Percentiles rank a stretch among this genome's conserved stretches.
phyloP scores from a whole-genome alignment of 2,888 invertebrate species.

The Hololepta plana region DNA sequence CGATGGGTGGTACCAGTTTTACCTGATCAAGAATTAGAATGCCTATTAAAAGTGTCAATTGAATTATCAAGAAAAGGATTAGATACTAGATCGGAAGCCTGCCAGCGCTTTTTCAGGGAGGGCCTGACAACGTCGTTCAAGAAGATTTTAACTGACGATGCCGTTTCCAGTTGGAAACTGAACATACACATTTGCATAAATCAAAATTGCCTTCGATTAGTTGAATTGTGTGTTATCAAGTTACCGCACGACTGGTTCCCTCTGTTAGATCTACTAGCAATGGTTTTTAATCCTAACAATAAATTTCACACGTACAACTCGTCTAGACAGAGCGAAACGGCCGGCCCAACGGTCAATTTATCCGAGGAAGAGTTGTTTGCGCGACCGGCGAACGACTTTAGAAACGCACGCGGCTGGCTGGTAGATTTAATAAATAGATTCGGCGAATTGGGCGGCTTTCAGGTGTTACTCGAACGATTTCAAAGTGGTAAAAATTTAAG shows the following conservation, averaged over 20 bases:
- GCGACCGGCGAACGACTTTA: conserved; percentile 56
- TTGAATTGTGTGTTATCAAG: conserved; percentile 85
- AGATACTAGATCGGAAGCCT: conserved; percentile 75
- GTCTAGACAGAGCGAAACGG: conserved; percentile 53
- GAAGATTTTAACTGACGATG: conserved; percentile 93
- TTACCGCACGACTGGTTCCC: conserved; percentile 81
- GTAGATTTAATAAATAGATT: conserved; percentile 92
- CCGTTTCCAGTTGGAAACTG: conserved; percentile 93
- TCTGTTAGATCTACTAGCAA: conserved; percentile 76
- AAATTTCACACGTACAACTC: conserved; percentile 86
- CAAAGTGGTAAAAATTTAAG: conserved; percentile 54
- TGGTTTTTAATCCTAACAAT: conserved; percentile 78
- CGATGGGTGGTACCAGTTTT: conserved; percentile 96
- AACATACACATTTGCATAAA: conserved; percentile 93
- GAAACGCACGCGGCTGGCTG: conserved; percentile 85
- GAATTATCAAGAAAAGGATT: conserved; percentile 75
- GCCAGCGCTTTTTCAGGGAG: conserved; percentile 89
- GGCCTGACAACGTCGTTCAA: conserved; percentile 88
- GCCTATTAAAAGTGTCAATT: conserved; percentile 75
- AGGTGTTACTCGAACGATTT: conserved; percentile 67
- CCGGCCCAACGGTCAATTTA: conserved; percentile 37
- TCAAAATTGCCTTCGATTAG: conserved; percentile 79
- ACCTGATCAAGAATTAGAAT: conserved; percentile 90
- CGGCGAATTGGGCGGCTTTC: conserved; percentile 79
- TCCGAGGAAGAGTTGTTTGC: conserved; percentile 59